Base-by-base conservation (phyloP, 2,797 vertebrate genomes). In the Acanthurus lineatus region DNA sequence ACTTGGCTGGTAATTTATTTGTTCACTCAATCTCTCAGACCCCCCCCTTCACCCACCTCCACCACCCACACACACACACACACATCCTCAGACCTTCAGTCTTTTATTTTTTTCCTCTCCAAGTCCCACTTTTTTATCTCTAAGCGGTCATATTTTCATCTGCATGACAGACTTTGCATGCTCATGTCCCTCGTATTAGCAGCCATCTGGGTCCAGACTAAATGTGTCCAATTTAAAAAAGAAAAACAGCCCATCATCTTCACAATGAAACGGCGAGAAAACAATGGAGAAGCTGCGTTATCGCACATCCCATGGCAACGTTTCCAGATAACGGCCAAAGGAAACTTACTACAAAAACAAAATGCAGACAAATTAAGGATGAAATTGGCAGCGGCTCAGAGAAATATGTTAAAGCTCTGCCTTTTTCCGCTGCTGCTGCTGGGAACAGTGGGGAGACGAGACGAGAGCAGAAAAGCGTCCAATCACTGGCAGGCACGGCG, bases 111-210 rank as follows among this genome's bases (percentile, higher is more conserved):
- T 49, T 47, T 49, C 8, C 16, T 76, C 65, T 69, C 54, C n/a
- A 4, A 64, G 71, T 49, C 49, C 62, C 52, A 44, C 6, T n/a
- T 79, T 69, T 82, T 68, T 74, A 84, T 86, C 68, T 83, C 60
- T 25, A 53, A 74, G 57, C 60, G 6, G 32, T 75, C 84, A 82
- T 52, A 80, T 71, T 84, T 75, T 86, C 73, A 49, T 81, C 76
- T 67, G 49, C 53, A 38, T 61, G 19, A 52, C 69, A 80, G 56
- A 59, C 64, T 82, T 60, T n/a, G 42, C 59, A 19, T 28, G 73
- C 82, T 85, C 42, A 14, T 45, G 48, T 68, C 68, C 56, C 5
- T 72, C 45, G 28, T 60, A 69, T 86, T 72, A 68, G 54, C 59
- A 64, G 54, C 85, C 82, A 83, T 86, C 84, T 87, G 81, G 53